Percentiles rank a stretch among this genome's conserved stretches.
Evolutionary conservation across 2,888 invertebrate genomes (phyloP).

Genomic region (Chloromyia formosa): DNA sequence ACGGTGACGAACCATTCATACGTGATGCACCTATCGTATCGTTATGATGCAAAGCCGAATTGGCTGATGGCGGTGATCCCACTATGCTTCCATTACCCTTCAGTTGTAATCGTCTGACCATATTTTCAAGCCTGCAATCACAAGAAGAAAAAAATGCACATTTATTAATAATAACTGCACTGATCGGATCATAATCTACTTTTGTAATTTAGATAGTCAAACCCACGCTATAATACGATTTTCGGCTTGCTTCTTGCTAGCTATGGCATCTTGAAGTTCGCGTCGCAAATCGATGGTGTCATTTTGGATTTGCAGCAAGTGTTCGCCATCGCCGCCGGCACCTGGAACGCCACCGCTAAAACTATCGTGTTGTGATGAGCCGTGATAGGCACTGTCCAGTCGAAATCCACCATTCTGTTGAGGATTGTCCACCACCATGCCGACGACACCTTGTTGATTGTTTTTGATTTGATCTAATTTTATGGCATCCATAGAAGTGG

Average conservation of each 20-base stretch:
- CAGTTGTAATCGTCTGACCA: constrained; percentile 61
- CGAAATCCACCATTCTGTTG: constrained; percentile 34
- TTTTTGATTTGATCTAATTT: constrained; percentile 47
- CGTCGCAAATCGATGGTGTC: constrained; percentile 58
- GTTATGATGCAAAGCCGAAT: constrained; percentile 22
- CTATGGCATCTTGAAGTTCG: constrained; percentile 61
- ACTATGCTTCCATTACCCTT: constrained; percentile 49
- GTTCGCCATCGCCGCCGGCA: constrained; percentile 44
- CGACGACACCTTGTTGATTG: constrained; percentile 15
- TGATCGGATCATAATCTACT: constrained; percentile 15
- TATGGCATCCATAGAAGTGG: constrained; percentile 34
- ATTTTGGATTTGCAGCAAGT: constrained; percentile 51
- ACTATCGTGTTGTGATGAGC: constrained; percentile 55
- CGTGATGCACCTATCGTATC: constrained; percentile 1
- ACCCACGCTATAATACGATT: constrained; percentile 65
- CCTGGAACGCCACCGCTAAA: constrained; percentile 42
- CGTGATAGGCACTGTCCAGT: constrained; percentile 44
- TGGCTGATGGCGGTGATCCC: constrained; percentile 15
- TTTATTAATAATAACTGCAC: constrained; percentile 45
- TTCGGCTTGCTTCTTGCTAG: constrained; percentile 62
- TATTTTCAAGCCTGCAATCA: constrained; percentile 62
- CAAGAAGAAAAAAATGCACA: constrained; percentile 36
- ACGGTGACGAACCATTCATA: constrained; percentile 15
- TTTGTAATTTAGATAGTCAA: constrained; percentile 52
- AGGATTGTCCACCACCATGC: constrained; percentile 40